Base-by-base conservation (phyloP, 2,797 vertebrate genomes). In the Crotalus adamanteus region DNA sequence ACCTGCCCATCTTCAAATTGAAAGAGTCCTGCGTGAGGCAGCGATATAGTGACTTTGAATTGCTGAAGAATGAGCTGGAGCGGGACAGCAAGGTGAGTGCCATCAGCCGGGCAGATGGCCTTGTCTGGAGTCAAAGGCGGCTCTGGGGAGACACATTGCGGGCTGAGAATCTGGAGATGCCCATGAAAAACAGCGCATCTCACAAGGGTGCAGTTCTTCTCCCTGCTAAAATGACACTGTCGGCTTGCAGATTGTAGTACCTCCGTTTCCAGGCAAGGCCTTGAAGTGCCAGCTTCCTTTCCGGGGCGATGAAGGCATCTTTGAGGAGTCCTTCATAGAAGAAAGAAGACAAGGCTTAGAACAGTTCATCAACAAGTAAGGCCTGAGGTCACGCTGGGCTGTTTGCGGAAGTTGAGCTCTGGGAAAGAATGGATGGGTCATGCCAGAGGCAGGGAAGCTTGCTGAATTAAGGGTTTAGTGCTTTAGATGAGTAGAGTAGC, bases 321-420 rank as follows among this genome's bases (percentile, higher is more conserved):
- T 99, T 96, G 99, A 99, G 90, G 99, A 99, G 94, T 98, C 98
- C 51, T 99, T 99, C 97, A 99, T 99, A 47, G 99, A 99, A 97
- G 99, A 99, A 97, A 98, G 99, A 95, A 98, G 99, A 97, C 97
- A 97, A 65, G 99, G 99, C 94, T 98, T 99, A 92, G 99, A 99
- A 98, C 99, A 99, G 97, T 99, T 99, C 98, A 99, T 99, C 97
- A 99, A 99, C 98, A 99, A 99, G 99, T 99, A 97, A 97, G 97
- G 86, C 69, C 83, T 89, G 28, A 20, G 20, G 14, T 28, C n/a
- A 57, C 4, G 6, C 8, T 31, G 9, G 20, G 26, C 37, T 59
- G 42, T 2, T 57, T 9, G 0, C 4, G 14, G 26, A 13, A 26
- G 53, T 28, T n/a, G 37, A 42, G 69, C 12, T n/a, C 25, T 86